Percentiles rank a stretch among this genome's conserved stretches.
These are phyloP conservation scores for Lepidocyrtinus sp. DNA, from an alignment of 2,888 invertebrate genomes.

Conservation along the genomic window DNA sequence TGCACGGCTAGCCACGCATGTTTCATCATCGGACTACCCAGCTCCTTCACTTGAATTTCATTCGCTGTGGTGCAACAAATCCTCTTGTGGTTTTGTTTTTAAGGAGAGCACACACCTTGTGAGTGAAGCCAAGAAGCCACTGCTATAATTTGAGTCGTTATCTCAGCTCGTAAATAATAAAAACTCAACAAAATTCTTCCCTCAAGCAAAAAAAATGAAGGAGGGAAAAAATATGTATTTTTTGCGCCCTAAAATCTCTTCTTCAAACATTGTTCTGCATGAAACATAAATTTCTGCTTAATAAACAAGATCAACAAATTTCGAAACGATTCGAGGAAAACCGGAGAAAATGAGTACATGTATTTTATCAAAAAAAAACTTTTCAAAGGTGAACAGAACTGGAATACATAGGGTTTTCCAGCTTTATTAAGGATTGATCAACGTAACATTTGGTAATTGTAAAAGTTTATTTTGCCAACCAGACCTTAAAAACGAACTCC, in stretches of 20 bases:
- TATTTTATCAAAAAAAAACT: no score
- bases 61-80: neutral
- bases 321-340: conserved; percentile 33
- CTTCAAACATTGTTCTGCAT: neutral
- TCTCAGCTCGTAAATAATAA: conserved; percentile 62
- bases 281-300: conserved; percentile 27
- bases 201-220: conserved; percentile 46
- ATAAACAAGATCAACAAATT: conserved; percentile 42
- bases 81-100: conserved; percentile 16
- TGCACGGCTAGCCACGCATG: no score
- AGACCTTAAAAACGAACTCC: no score
- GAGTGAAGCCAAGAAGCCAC: conserved; percentile 60
- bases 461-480: no score
- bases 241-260: neutral
- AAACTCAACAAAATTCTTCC: conserved; percentile 49
- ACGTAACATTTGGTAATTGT: no score
- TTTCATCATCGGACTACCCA: neutral
- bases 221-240: neutral
- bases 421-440: no score
- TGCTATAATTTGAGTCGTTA: conserved; percentile 62
- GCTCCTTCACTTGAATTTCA: neutral
- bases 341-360: no score
- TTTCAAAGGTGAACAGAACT: no score
- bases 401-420: no score
- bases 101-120: conserved; percentile 4